Evolutionary conservation across 2,888 invertebrate species (phyloP).

Genomic region (Steinernema hermaphroditum): DNA sequence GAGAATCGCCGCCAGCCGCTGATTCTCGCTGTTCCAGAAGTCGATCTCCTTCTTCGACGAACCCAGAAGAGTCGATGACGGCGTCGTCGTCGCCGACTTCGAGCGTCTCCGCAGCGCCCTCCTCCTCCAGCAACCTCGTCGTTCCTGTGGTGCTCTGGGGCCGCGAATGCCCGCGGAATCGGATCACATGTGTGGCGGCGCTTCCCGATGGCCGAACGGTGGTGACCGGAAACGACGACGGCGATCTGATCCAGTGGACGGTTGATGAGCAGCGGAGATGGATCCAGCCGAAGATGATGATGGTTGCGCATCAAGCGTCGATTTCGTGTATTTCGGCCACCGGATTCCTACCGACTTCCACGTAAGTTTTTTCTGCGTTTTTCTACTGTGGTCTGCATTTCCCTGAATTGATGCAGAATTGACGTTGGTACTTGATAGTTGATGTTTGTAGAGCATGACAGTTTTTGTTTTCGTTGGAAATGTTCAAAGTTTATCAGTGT

Average conservation of each 20-base stretch:
- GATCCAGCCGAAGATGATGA: conserved; percentile 78
- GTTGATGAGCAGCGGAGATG: conserved; percentile 68
- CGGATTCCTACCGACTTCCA: conserved; percentile 76
- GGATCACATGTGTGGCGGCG: conserved; percentile 87
- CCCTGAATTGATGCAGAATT: too few species aligned
- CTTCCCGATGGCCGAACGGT: conserved; percentile 88
- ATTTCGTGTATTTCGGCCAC: conserved; percentile 81
- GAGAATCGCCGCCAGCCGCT: neutral
- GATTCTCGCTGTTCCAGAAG: neutral
- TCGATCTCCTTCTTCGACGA: neutral
- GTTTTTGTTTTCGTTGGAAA: too few species aligned
- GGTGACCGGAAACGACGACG: conserved; percentile 86
- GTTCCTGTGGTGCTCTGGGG: conserved; percentile 98
- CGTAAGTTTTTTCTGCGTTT: conserved; percentile 79
- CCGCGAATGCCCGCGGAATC: conserved; percentile 90
- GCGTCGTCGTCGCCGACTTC: conserved; percentile 21
- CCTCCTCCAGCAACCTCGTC: conserved; percentile 72
- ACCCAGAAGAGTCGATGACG: neutral
- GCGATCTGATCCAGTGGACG: conserved; percentile 95
- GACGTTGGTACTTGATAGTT: too few species aligned
- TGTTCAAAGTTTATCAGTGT: too few species aligned
- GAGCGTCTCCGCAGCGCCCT: conserved; percentile 12
- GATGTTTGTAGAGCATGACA: too few species aligned
- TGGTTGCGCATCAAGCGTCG: conserved; percentile 93
- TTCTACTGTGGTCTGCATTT: neutral